Percentiles rank a stretch among this genome's conserved stretches.
Evolutionary conservation across 1,140 invertebrate species (phyloP).

Genomic region (Spodoptera litura): DNA sequence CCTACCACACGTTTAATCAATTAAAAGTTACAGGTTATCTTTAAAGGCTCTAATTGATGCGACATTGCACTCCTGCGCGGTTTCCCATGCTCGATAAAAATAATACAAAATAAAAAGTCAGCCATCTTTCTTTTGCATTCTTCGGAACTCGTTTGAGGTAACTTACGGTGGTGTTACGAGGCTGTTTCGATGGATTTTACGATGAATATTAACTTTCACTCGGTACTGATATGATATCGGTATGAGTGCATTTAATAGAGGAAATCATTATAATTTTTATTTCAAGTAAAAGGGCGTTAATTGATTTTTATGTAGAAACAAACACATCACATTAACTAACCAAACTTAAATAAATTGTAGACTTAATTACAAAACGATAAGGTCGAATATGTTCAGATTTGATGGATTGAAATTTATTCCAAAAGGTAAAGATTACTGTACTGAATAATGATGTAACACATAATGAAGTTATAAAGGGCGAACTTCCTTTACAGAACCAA

Average conservation of each 20-base stretch:
- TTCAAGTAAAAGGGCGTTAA: neutral
- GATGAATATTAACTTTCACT: conserved; percentile 28
- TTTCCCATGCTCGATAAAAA: conserved; percentile 31
- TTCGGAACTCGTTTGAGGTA: conserved; percentile 28
- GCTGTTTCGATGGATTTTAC: conserved; percentile 6
- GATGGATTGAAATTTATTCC: too few relatives aligned
- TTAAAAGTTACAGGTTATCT: conserved; percentile 17
- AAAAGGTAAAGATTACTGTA: neutral
- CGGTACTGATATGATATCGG: neutral
- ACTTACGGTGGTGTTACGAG: conserved; percentile 13
- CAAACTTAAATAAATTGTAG: too few relatives aligned
- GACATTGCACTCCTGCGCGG: neutral
- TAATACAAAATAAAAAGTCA: neutral
- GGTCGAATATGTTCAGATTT: too few relatives aligned
- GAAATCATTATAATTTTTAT: conserved; percentile 13
- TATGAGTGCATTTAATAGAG: neutral
- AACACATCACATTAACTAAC: too few relatives aligned
- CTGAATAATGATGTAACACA: neutral
- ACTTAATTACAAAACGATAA: too few relatives aligned
- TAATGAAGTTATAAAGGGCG: neutral
- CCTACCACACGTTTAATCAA: neutral
- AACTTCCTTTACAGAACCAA: neutral
- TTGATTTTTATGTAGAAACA: neutral
- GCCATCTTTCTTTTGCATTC: conserved; percentile 35
- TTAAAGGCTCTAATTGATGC: conserved; percentile 10